A percentile compares a stretch with the other conserved stretches of the same genome.
Conservation (phyloP, 2,113 vertebrate genomes). For the Corythornis vintsioides region DNA sequence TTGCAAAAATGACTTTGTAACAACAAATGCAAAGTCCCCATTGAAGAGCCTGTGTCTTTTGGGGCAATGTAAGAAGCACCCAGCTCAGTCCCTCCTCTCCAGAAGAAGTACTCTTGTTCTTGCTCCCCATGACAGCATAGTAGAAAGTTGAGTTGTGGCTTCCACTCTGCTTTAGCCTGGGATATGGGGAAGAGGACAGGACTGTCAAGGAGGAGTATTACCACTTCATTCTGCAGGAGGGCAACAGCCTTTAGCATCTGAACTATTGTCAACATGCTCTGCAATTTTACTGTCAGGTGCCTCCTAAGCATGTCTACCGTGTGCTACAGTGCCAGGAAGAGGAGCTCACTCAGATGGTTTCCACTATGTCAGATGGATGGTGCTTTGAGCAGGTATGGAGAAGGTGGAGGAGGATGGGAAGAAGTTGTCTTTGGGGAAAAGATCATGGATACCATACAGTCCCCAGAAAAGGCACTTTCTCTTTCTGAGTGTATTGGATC, state of each 20-base stretch:
- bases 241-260: not conserved
- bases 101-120: not conserved
- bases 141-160: not conserved
- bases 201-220: not conserved
- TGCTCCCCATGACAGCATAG: not conserved
- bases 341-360: slow-evolving; percentile 98
- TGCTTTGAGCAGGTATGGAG: slow-evolving; percentile 92
- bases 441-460: not conserved
- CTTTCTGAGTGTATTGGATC: not conserved
- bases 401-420: not conserved
- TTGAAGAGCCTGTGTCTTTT: not conserved
- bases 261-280: not conserved
- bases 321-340: slow-evolving; percentile 94
- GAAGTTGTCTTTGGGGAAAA: not conserved
- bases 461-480: not conserved
- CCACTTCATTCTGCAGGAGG: not conserved
- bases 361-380: slow-evolving; percentile 98
- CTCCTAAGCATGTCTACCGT: slow-evolving; percentile 87
- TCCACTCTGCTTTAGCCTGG: not conserved
- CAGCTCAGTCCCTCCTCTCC: not conserved
- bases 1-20: not conserved
- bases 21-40: not conserved
- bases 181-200: not conserved
- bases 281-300: slow-evolving; percentile 75
- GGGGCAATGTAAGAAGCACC: not conserved